Evolutionary conservation across 2,113 vertebrate genomes (phyloP).

Genomic region (Leiothrix lutea): DNA sequence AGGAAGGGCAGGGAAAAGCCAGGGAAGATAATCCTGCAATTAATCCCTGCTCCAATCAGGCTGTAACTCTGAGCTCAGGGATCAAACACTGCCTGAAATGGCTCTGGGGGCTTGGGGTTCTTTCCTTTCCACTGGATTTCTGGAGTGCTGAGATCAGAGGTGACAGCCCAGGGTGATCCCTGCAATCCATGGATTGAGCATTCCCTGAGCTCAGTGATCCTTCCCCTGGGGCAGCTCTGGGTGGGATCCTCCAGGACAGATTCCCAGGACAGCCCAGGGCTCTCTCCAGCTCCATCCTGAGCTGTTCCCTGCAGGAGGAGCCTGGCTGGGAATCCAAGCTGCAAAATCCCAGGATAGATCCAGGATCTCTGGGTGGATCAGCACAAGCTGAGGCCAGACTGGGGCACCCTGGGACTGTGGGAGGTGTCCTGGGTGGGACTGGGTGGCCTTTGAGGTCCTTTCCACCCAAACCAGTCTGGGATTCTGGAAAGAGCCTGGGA

Average conservation of each 20-base stretch:
- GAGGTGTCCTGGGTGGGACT: neutral
- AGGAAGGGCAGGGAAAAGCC: neutral
- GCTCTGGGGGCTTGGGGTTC: neutral
- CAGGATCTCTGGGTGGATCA: neutral
- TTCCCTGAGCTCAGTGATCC: neutral
- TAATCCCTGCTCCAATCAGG: neutral
- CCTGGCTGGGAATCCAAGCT: neutral
- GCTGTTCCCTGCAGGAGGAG: neutral
- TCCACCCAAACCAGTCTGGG: neutral
- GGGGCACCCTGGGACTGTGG: neutral
- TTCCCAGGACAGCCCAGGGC: rapidly evolving
- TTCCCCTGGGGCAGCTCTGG: rapidly evolving
- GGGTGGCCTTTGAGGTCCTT: neutral
- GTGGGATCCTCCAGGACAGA: neutral
- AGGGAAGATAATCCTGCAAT: neutral
- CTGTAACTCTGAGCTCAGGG: neutral
- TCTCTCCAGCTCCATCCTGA: neutral
- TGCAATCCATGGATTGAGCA: neutral
- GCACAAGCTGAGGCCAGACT: neutral
- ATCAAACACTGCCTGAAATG: neutral
- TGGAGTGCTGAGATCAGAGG: neutral
- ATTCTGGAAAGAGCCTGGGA: neutral
- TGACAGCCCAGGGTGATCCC: neutral
- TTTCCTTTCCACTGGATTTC: neutral
- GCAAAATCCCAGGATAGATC: rapidly evolving